These are phyloP conservation scores for Kryptolebias ocellatus DNA, from an alignment of 2,797 vertebrate genomes.

Conservation along the genomic window DNA sequence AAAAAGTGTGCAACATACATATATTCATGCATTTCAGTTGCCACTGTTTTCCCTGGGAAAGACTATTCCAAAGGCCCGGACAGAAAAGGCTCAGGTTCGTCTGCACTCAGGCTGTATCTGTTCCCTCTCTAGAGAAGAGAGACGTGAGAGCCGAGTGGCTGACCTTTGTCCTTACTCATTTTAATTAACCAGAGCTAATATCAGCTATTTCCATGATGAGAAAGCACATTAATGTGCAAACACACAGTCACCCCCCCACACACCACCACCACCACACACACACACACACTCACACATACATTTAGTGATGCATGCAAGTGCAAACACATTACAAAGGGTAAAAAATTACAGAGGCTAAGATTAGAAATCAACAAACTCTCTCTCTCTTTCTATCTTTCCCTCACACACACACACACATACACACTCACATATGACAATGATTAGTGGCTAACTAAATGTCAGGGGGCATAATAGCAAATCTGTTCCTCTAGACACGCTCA, in stretches of 20 bases:
- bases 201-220: conserved; percentile 68
- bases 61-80: conserved; percentile 16
- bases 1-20: not conserved
- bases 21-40: not conserved
- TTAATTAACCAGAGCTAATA: conserved; percentile 79
- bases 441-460: conserved; percentile 74
- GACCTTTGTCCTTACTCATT: conserved; percentile 77
- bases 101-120: conserved; percentile 38
- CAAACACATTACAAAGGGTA: conserved; percentile 37
- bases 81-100: conserved; percentile 26
- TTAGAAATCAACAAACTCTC: conserved; percentile 12
- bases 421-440: conserved; percentile 54
- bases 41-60: conserved; percentile 24
- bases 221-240: conserved; percentile 47
- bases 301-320: conserved; percentile 10
- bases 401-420: conserved; percentile 16
- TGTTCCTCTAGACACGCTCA: conserved; percentile 65
- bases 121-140: conserved; percentile 61
- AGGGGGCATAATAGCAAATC: conserved; percentile 69
- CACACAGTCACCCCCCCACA: conserved; percentile 18
- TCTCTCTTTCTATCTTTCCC: too few species aligned
- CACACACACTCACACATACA: conserved; percentile 8
- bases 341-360: conserved; percentile 23
- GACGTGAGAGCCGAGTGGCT: conserved; percentile 57
- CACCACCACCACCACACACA: not conserved